Base-by-base conservation (phyloP, 2,888 invertebrate genomes). In the Saturnia pavonia region DNA sequence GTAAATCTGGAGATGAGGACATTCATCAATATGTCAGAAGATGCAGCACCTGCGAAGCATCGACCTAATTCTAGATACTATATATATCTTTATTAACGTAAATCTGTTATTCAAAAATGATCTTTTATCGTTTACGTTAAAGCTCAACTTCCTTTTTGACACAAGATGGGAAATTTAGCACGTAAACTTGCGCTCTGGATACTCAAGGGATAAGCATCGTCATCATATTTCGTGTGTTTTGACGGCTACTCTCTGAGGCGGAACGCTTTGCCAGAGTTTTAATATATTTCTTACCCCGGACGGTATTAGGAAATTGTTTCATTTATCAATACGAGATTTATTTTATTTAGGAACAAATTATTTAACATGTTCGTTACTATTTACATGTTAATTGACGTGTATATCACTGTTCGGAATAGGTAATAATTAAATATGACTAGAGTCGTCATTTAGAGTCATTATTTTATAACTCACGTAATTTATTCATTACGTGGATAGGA, bases 21-120 rank as follows among this genome's bases (percentile, higher is more conserved):
- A 84, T 87, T 86, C 82, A 86, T 88, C 87, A 87, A 82, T 77
- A 82, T 78, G 86, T 85, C 88, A 81, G 81, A 85, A 81, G 78
- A 83, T 84, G 82, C 84, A 84, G 74, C 75, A 87, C 85, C 86
- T 86, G 86, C 82, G 82, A 78, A 72, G 54, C 72, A 73, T 70
- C 81, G 84, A 83, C 86, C 87, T 85, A 85, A 83, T 87, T 88
- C 81, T 76, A 69, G 42, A 69, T 66, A 70, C 43, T 67, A 40
- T 66, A 69, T 43, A 68, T 65, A 60, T 48, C 48, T 22, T 68
- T 65, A 69, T 66, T 65, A 54, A 43, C 6, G 7, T 69, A 1
- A n/a, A 11, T 16, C 43, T 27, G 66, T 3, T 69, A 22, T 12
- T 3, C 43, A 4, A 79, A 82, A 79, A 74, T 72, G 12, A n/a